phyloP scores from a whole-genome alignment of 2,113 vertebrate genomes.

The Cephalopterus ornatus region DNA sequence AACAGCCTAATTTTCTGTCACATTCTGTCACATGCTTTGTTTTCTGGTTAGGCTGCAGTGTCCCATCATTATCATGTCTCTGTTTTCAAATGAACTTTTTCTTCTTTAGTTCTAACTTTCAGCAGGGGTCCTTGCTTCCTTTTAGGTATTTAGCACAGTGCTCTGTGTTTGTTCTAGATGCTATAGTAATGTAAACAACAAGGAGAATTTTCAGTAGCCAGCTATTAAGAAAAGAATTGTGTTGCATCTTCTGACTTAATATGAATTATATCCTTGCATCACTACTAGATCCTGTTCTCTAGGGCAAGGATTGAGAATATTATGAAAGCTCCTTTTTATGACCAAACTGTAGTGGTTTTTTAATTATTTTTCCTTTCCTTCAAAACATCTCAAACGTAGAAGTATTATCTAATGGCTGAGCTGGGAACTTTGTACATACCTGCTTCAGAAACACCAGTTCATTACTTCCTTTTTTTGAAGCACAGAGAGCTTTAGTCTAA shows the following conservation, averaged over 20 bases:
- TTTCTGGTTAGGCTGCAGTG: neutral
- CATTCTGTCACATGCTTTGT: neutral
- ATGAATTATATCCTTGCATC: neutral
- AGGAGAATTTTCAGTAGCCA: neutral
- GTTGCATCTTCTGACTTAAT: neutral
- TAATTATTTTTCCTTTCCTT: neutral
- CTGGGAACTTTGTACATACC: neutral
- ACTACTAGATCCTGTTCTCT: neutral
- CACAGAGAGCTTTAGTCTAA: neutral
- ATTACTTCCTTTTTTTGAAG: neutral
- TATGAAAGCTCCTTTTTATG: neutral
- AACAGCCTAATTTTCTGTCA: neutral
- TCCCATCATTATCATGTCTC: neutral
- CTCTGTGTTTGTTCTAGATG: neutral
- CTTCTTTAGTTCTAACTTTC: neutral
- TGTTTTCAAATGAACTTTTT: neutral
- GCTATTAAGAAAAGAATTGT: neutral
- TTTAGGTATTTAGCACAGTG: neutral
- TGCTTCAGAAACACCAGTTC: neutral
- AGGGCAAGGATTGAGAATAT: neutral
- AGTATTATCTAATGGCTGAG: neutral
- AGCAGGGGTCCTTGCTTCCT: neutral
- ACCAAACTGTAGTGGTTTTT: neutral
- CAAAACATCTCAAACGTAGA: neutral
- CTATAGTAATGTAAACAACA: neutral